Percentiles rank a stretch among this genome's conserved stretches.
phyloP scores from a whole-genome alignment of 2,888 invertebrate species.

The Julus scandinavius region DNA sequence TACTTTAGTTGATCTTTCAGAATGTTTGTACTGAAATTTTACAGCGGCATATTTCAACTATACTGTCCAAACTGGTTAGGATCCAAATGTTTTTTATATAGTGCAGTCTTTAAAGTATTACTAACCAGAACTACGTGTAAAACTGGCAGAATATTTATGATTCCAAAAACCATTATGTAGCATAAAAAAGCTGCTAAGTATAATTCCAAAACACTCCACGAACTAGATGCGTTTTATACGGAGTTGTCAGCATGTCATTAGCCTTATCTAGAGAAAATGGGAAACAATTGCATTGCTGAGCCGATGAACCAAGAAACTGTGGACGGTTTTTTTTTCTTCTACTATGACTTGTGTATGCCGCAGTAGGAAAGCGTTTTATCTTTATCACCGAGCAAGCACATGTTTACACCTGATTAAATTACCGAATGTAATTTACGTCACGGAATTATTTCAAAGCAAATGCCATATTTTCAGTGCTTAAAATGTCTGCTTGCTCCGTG shows the following conservation, averaged over 20 bases:
- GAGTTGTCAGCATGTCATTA: not conserved
- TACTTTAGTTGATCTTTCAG: no score
- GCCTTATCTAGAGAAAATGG: not conserved
- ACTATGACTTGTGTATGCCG: not conserved
- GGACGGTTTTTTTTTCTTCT: not conserved
- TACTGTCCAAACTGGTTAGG: no score
- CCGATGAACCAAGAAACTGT: not conserved
- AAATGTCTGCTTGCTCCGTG: not conserved
- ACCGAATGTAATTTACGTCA: conserved; percentile 20
- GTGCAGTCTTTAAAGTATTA: no score
- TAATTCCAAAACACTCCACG: no score
- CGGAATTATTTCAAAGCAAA: conserved; percentile 2
- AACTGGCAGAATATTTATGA: no score
- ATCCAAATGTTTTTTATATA: no score
- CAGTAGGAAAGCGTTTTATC: conserved; percentile 12
- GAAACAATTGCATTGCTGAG: not conserved
- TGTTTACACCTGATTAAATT: conserved; percentile 22
- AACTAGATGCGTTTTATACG: no score
- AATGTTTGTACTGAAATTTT: no score
- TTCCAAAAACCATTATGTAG: no score
- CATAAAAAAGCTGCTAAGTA: no score
- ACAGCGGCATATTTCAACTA: no score
- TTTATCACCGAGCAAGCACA: conserved; percentile 1
- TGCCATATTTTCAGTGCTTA: conserved; percentile 2
- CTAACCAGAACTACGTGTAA: no score